Evolutionary conservation across 2,797 vertebrate genomes (phyloP).

Genomic region (Chrosomus eos): DNA sequence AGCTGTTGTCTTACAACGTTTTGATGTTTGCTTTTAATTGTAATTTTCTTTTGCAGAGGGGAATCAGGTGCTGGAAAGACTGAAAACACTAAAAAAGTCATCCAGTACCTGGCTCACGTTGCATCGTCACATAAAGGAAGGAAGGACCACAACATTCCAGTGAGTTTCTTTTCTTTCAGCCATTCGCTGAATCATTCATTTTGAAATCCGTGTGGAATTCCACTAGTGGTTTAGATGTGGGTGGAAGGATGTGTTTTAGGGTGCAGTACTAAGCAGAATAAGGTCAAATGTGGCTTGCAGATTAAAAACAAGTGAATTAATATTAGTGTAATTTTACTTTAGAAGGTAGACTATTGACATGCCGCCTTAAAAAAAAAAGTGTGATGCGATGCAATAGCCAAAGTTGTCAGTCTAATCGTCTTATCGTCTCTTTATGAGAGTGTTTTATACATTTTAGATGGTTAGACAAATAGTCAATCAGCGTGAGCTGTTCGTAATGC

Average conservation of each 20-base stretch:
- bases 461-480: not conserved
- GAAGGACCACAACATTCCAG: constrained; percentile 97
- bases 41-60: constrained; percentile 79
- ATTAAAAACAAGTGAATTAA: not conserved
- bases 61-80: constrained; percentile 99
- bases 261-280: not conserved
- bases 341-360: not conserved
- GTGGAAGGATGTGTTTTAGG: not conserved
- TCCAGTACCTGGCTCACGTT: constrained; percentile 98
- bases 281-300: not conserved
- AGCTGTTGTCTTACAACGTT: constrained; percentile 29
- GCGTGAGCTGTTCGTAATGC: not conserved
- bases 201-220: not conserved
- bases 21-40: constrained; percentile 56
- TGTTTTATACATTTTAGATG: not conserved
- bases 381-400: not conserved
- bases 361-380: not conserved
- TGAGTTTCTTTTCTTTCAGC: constrained; percentile 79
- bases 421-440: too few relatives aligned
- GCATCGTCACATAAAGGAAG: constrained; percentile 98
- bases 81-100: constrained; percentile 99
- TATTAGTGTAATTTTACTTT: too few relatives aligned
- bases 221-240: not conserved
- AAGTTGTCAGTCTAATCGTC: too few relatives aligned
- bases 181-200: not conserved